A percentile compares a stretch with the other conserved stretches of the same genome.
Conservation (phyloP, 2,888 invertebrate genomes). For the Drosophila diplacantha region DNA sequence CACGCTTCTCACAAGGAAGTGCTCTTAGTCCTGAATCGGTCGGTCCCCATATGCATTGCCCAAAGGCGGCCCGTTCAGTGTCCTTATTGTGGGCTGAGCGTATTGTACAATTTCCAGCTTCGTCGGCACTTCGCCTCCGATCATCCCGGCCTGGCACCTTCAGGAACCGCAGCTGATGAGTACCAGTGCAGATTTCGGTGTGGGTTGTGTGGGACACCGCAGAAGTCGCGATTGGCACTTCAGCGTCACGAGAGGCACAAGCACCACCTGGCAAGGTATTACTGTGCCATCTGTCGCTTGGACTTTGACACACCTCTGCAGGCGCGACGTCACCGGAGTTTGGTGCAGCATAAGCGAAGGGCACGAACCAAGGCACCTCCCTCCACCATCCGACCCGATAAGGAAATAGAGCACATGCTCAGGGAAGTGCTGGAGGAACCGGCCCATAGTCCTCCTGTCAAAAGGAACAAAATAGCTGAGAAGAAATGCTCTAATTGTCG, state of each 20-base stretch:
- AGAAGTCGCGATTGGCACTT: slow-evolving; percentile 82
- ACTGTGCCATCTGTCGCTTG: slow-evolving; percentile 84
- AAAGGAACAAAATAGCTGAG: not conserved
- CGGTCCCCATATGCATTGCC: slow-evolving; percentile 87
- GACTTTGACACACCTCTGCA: slow-evolving; percentile 82
- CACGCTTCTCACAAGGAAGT: slow-evolving; percentile 85
- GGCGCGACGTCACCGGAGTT: slow-evolving; percentile 83
- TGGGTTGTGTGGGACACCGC: slow-evolving; percentile 80
- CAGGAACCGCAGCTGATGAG: slow-evolving; percentile 81
- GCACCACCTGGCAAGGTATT: slow-evolving; percentile 81
- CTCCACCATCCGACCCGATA: slow-evolving; percentile 16
- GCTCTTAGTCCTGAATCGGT: slow-evolving; percentile 86
- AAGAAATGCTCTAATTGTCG: slow-evolving; percentile 42
- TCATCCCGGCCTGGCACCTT: slow-evolving; percentile 79
- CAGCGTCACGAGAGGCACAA: slow-evolving; percentile 83
- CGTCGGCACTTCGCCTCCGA: slow-evolving; percentile 79
- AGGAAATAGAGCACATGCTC: slow-evolving; percentile 62
- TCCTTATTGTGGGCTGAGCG: slow-evolving; percentile 82
- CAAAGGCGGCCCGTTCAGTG: slow-evolving; percentile 83
- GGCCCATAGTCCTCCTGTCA: slow-evolving; percentile 1
- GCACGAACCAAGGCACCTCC: slow-evolving; percentile 56
- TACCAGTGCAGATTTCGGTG: slow-evolving; percentile 84
- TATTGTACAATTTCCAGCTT: slow-evolving; percentile 87
- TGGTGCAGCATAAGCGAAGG: slow-evolving; percentile 82
- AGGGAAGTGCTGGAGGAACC: slow-evolving; percentile 58